These are phyloP conservation scores for Steinernema khuongi DNA, from an alignment of 1,140 invertebrate species.

Conservation along the genomic window DNA sequence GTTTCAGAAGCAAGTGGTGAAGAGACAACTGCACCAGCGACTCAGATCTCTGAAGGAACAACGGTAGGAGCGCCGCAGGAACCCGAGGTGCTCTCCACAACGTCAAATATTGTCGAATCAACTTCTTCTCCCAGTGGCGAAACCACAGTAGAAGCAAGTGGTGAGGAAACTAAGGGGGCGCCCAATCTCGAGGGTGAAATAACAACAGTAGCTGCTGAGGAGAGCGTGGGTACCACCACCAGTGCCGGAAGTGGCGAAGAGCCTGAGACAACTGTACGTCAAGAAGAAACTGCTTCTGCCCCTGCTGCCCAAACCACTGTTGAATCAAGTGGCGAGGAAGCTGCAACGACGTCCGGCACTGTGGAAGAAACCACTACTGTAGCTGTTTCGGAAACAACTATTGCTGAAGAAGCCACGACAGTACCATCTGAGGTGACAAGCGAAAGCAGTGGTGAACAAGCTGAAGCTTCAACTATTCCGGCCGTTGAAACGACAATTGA, in stretches of 20 bases:
- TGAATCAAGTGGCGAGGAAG: neutral
- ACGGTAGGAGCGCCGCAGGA: neutral
- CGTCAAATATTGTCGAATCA: neutral
- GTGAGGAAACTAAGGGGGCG: too few species aligned
- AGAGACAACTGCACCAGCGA: neutral
- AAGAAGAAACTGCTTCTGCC: conserved; percentile 5
- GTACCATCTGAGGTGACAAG: neutral
- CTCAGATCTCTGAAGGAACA: neutral
- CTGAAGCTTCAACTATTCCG: neutral
- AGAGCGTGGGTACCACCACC: neutral
- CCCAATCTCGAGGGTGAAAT: conserved; percentile 18
- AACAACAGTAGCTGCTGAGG: neutral
- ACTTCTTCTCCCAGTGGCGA: neutral
- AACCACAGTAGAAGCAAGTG: neutral
- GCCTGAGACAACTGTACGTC: neutral
- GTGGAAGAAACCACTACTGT: neutral
- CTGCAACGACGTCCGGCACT: neutral
- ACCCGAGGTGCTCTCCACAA: neutral
- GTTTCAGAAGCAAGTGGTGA: neutral
- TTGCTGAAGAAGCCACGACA: neutral
- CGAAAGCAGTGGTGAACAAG: neutral
- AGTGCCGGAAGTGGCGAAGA: neutral
- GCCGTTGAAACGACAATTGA: neutral
- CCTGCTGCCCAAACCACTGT: neutral
- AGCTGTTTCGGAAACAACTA: neutral